phyloP scores from a whole-genome alignment of 1,140 invertebrate species.

The Periplaneta americana region DNA sequence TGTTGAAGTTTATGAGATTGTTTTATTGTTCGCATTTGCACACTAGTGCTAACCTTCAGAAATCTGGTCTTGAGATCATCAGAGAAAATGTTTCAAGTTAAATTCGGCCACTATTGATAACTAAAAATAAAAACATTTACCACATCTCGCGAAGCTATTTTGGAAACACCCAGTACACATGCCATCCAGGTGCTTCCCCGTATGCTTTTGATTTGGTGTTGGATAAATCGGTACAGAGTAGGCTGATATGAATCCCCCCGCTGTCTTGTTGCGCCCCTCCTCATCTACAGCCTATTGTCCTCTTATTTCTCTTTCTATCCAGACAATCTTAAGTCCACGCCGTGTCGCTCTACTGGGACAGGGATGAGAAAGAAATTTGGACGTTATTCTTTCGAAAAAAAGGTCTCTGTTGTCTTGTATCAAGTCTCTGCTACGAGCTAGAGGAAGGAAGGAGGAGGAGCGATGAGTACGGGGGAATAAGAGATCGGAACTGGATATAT shows the following conservation, averaged over 20 bases:
- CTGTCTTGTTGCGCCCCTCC: neutral
- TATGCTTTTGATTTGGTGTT: neutral
- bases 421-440: neutral
- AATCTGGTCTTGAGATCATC: too few species aligned
- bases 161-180: neutral
- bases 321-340: neutral
- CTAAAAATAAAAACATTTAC: too few species aligned
- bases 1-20: too few species aligned
- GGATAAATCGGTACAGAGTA: neutral
- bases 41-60: too few species aligned
- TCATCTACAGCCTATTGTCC: neutral
- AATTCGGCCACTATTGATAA: too few species aligned
- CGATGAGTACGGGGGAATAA: neutral
- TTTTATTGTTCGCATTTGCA: too few species aligned
- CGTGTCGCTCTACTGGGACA: neutral
- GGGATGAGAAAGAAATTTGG: neutral
- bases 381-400: constrained; percentile 8
- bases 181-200: neutral
- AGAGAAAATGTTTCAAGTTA: too few species aligned
- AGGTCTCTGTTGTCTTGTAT: neutral
- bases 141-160: too few species aligned
- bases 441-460: neutral
- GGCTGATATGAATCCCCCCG: neutral
- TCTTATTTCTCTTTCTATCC: neutral
- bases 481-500: neutral